phyloP scores from a whole-genome alignment of 2,113 vertebrate species.

The Thunnus maccoyii region DNA sequence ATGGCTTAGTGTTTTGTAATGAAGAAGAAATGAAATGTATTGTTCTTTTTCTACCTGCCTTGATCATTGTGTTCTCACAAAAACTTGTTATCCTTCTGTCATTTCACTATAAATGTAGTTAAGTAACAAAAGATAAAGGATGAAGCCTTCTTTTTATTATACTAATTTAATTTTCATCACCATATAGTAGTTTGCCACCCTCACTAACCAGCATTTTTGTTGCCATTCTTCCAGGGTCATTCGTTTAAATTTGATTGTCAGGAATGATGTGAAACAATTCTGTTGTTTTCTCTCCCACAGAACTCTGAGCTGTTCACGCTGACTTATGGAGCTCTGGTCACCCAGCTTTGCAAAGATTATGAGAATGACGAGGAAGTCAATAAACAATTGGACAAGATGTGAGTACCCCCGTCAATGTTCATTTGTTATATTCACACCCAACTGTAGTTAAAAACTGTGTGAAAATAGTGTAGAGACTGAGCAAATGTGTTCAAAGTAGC shows the following conservation, averaged over 20 bases:
- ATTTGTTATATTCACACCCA: not conserved
- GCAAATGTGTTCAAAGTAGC: not conserved
- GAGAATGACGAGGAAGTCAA: slow-evolving; percentile 99
- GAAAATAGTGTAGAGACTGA: not conserved
- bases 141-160: too few relatives aligned
- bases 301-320: slow-evolving; percentile 98
- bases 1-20: not conserved
- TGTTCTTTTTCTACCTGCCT: not conserved
- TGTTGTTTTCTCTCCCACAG: slow-evolving; percentile 74
- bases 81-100: too few relatives aligned
- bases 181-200: too few relatives aligned
- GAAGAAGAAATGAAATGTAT: not conserved
- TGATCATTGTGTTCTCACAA: too few relatives aligned
- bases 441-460: not conserved
- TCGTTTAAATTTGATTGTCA: not conserved
- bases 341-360: slow-evolving; percentile 98
- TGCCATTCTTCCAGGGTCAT: not conserved
- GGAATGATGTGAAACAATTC: not conserved
- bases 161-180: too few relatives aligned
- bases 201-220: too few relatives aligned
- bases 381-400: slow-evolving; percentile 99
- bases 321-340: slow-evolving; percentile 97
- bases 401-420: slow-evolving; percentile 61
- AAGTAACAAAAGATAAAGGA: too few relatives aligned
- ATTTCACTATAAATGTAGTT: too few relatives aligned